Base-by-base conservation (phyloP, 2,888 invertebrate genomes). In the Ernsta delagoae region DNA sequence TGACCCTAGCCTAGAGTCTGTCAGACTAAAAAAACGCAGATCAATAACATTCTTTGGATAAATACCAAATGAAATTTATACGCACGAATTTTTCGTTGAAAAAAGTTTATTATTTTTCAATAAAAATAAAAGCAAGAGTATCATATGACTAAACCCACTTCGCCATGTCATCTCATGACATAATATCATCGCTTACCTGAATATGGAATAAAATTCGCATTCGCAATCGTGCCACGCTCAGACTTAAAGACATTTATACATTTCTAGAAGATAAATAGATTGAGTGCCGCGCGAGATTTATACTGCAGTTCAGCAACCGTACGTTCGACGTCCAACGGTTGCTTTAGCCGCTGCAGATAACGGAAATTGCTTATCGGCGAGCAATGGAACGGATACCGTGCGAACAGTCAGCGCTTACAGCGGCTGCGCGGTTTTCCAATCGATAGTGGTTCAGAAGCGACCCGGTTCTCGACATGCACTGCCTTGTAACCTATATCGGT, bases 381-480 rank as follows among this genome's bases (percentile, higher is more conserved):
- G 68, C 68, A 43, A 68, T 68, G 68, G 68, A 68, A 62, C 56
- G 57, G 61, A 56, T 62, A 62, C 36, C 45, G 45, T 45, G 54
- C 4, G 53, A 50, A 36, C 5, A 43, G 60, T 61, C 54, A 53
- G 45, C 36, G 45, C 24, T 12, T 36, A 67, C 54, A 61, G 67
- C 67, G 67, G 56, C 67, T 67, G 67, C 61, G 67, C 67, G 67
- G 34, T 41, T 9, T 59, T 45, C 41, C 60, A 60, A 60, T 66
- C 66, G 60, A 66, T 66, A 66, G 54, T 54, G 66, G 66, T 59
- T 50, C 60, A 53, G 66, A 43, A 60, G 54, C 85, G 84, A 81
- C 85, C 86, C 78, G 84, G 79, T 81, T 81, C 73, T 50, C 60
- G 73, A 76, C 76, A 72, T 75, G 78, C 77, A 75, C 59, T 59